These are phyloP conservation scores for Pseudorhombus dupliciocellatus DNA, from an alignment of 2,113 vertebrate species.

Conservation along the genomic window DNA sequence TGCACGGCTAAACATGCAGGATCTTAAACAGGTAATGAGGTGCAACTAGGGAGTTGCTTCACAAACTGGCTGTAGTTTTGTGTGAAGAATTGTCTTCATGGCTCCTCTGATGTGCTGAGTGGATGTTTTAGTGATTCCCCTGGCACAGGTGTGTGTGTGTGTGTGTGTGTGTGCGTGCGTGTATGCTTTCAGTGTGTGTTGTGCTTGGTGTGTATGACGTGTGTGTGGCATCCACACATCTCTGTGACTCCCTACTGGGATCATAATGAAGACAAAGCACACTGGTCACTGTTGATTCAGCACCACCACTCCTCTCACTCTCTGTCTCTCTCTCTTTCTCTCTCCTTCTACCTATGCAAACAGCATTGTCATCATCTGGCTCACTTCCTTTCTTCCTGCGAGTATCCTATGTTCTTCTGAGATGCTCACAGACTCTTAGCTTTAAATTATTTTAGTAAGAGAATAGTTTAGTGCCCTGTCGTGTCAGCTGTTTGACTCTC, in stretches of 20 bases:
- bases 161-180: slow-evolving; percentile 47
- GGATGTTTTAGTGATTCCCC: slow-evolving; percentile 69
- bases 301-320: slow-evolving; percentile 59
- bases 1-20: too few species aligned
- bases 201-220: slow-evolving; percentile 36
- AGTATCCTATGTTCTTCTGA: slow-evolving; percentile 10
- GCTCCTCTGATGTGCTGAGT: slow-evolving; percentile 74
- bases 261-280: slow-evolving; percentile 94
- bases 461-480: slow-evolving; percentile 3
- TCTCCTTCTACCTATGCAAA: slow-evolving; percentile 35
- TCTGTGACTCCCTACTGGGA: slow-evolving; percentile 87
- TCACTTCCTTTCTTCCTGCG: slow-evolving; percentile 20
- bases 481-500: neutral
- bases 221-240: slow-evolving; percentile 50
- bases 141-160: slow-evolving; percentile 60
- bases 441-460: neutral
- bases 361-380: slow-evolving; percentile 49
- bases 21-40: too few species aligned
- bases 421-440: slow-evolving; percentile 1
- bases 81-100: slow-evolving; percentile 49
- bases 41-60: neutral
- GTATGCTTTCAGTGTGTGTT: slow-evolving; percentile 41
- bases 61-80: slow-evolving; percentile 12
- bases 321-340: slow-evolving; percentile 24
- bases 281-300: slow-evolving; percentile 93